These are phyloP conservation scores for Antheraea pernyi DNA, from an alignment of 1,140 invertebrate species.

Conservation along the genomic window DNA sequence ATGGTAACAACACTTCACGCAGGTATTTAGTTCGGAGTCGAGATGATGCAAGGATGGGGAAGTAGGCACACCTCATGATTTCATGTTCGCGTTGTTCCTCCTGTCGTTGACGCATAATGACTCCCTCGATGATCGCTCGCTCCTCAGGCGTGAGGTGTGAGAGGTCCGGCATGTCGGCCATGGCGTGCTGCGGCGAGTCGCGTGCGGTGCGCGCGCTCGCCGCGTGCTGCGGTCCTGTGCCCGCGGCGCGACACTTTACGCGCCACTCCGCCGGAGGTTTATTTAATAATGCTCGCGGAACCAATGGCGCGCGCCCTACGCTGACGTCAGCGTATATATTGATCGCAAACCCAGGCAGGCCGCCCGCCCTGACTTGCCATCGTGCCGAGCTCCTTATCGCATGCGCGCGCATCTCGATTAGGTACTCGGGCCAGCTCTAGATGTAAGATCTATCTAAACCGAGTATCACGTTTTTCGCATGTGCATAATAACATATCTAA, in stretches of 20 bases:
- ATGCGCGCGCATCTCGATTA: conserved; percentile 53
- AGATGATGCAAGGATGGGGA: neutral
- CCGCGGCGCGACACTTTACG: conserved; percentile 59
- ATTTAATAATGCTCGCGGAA: conserved; percentile 70
- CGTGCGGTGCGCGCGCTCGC: conserved; percentile 48
- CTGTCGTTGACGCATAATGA: conserved; percentile 96
- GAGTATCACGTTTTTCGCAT: too few species aligned
- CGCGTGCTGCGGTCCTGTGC: conserved; percentile 72
- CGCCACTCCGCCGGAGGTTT: conserved; percentile 69
- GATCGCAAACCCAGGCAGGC: conserved; percentile 46
- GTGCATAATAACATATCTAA: too few species aligned
- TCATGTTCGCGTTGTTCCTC: conserved; percentile 98
- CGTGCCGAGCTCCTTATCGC: conserved; percentile 26
- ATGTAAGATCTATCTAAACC: too few species aligned
- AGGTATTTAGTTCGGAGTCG: neutral
- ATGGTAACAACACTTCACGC: neutral
- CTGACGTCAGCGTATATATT: conserved; percentile 72
- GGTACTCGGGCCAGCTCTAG: neutral
- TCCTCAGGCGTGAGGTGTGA: conserved; percentile 98
- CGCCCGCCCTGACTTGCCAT: conserved; percentile 38
- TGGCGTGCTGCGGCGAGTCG: conserved; percentile 72
- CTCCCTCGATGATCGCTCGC: conserved; percentile 97
- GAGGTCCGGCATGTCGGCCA: conserved; percentile 95
- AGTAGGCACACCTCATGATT: conserved; percentile 91
- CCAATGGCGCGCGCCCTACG: conserved; percentile 68